phyloP scores from a whole-genome alignment of 2,113 vertebrate species.

The Dipodomys ordii region DNA sequence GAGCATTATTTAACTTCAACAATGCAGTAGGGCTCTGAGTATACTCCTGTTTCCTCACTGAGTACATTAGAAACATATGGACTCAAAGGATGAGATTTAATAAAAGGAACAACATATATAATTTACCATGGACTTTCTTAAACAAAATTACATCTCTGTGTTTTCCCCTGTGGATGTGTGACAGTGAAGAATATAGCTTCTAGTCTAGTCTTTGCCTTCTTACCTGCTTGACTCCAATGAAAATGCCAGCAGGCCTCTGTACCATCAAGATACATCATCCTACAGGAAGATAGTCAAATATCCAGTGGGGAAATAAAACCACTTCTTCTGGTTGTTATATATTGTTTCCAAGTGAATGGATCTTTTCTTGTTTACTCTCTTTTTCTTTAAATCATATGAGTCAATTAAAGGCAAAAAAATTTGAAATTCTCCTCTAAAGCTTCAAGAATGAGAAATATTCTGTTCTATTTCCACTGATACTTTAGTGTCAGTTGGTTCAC shows the following conservation, averaged over 20 bases:
- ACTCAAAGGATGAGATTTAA: constrained; percentile 1
- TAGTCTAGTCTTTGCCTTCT: background rate
- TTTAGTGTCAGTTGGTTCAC: background rate
- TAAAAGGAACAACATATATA: background rate
- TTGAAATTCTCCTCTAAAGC: background rate
- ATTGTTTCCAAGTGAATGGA: background rate
- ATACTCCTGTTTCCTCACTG: background rate
- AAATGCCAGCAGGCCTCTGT: background rate
- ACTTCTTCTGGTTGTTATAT: background rate
- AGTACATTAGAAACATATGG: background rate
- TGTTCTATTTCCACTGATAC: background rate
- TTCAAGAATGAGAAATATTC: background rate
- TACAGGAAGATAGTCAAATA: background rate
- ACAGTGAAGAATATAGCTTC: background rate
- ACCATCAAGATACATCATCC: background rate
- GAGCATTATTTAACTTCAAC: background rate
- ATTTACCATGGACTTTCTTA: background rate
- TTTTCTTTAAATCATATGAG: background rate
- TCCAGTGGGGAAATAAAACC: background rate
- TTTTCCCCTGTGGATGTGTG: background rate
- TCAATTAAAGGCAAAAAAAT: background rate
- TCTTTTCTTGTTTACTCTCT: background rate
- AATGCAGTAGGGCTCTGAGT: background rate
- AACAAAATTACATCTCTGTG: background rate
- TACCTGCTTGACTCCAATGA: background rate